Evolutionary conservation across 2,888 invertebrate species (phyloP).

Genomic region (Spodoptera exigua): DNA sequence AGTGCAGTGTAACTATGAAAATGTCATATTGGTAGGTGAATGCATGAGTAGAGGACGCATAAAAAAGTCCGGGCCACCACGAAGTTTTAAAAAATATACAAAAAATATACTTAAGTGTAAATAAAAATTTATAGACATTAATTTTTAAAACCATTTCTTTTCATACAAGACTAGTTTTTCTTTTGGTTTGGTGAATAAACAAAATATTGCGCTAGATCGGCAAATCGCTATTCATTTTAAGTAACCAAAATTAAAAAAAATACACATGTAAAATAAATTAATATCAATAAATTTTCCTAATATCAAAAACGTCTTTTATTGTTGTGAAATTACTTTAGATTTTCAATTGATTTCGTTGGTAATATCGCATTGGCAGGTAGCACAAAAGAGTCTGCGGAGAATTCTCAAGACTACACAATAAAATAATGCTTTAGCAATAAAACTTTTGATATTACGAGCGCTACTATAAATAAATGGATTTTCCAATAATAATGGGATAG

Average conservation of each 20-base stretch:
- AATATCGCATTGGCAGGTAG: constrained; percentile 11
- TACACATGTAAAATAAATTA: not conserved
- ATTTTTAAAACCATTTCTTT: no score
- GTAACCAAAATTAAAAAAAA: constrained; percentile 16
- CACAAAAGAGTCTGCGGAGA: constrained; percentile 25
- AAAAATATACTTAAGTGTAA: no score
- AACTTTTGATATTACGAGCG: constrained; percentile 13
- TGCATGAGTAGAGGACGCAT: no score
- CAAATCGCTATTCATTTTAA: constrained; percentile 56
- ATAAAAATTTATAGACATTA: no score
- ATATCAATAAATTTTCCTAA: constrained; percentile 10
- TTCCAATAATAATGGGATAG: not conserved
- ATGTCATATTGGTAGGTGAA: no score
- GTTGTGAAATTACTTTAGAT: constrained; percentile 18
- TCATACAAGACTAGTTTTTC: no score
- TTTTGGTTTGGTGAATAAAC: no score
- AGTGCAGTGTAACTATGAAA: no score
- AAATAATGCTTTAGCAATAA: constrained; percentile 13
- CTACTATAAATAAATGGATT: constrained; percentile 21
- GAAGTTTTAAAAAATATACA: no score
- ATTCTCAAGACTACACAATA: constrained; percentile 4
- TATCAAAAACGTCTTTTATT: constrained; percentile 17
- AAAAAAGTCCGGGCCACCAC: no score
- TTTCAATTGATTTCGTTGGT: constrained; percentile 20
- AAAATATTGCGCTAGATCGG: no score